Evolutionary conservation across 2,797 vertebrate species (phyloP).

Genomic region (Bovichtus variegatus): DNA sequence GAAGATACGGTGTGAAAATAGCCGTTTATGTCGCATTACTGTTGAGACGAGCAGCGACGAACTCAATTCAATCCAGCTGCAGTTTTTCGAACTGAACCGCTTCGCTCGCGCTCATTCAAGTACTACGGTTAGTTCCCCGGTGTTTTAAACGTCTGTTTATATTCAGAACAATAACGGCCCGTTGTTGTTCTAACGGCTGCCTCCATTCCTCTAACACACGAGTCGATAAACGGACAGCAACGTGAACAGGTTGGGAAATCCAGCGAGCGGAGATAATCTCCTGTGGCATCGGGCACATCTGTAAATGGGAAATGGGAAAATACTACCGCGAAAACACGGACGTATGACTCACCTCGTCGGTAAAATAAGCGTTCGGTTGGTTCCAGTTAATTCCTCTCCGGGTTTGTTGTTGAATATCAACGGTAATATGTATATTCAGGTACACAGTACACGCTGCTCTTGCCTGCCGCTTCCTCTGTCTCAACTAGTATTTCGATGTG

Average conservation of each 20-base stretch:
- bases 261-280: conserved; percentile 62
- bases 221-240: not conserved
- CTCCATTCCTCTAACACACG: not conserved
- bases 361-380: conserved; percentile 35
- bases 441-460: conserved; percentile 30
- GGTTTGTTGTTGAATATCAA: not conserved
- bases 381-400: conserved; percentile 24
- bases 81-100: conserved; percentile 20
- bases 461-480: conserved; percentile 61
- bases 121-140: not conserved
- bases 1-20: not conserved
- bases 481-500: conserved; percentile 74
- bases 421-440: conserved; percentile 3
- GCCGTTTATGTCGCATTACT: conserved; percentile 64
- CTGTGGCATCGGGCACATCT: conserved; percentile 75
- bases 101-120: conserved; percentile 1
- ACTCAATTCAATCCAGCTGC: conserved; percentile 47
- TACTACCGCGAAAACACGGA: not conserved
- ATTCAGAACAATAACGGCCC: not conserved
- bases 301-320: conserved; percentile 37
- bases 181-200: not conserved
- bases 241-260: conserved; percentile 56
- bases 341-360: conserved; percentile 67
- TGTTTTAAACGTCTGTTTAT: conserved; percentile 10
- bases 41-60: conserved; percentile 30